Conservation (phyloP, 1,140 invertebrate species). For the Acromyrmex charruanus region DNA sequence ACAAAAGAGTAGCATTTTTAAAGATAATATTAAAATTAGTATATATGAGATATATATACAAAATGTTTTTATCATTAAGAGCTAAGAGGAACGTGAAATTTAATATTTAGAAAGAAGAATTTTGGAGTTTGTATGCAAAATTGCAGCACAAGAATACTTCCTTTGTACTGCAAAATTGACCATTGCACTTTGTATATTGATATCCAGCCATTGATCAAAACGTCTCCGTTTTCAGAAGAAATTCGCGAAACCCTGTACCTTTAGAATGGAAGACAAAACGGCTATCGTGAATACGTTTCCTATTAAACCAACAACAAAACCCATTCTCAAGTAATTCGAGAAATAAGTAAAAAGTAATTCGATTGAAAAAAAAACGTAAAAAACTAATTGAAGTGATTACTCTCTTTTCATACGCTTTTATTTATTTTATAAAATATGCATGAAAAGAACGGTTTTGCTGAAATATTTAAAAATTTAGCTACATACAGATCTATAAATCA, state of each 20-base stretch:
- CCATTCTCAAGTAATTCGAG: slow-evolving; percentile 10
- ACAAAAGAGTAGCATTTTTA: neutral
- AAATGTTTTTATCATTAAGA: slow-evolving; percentile 9
- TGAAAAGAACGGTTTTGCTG: neutral
- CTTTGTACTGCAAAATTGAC: slow-evolving; percentile 36
- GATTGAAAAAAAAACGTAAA: slow-evolving; percentile 2
- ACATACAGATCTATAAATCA: too few relatives aligned
- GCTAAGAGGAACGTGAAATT: neutral
- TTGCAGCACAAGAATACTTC: slow-evolving; percentile 25
- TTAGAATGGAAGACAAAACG: slow-evolving; percentile 10
- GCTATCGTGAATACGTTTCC: slow-evolving; percentile 5
- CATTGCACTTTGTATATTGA: slow-evolving; percentile 33
- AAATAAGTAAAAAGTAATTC: slow-evolving; percentile 48
- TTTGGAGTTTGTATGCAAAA: neutral
- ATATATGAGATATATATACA: neutral
- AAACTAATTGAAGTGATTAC: neutral
- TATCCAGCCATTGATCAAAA: neutral
- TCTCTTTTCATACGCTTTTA: slow-evolving; percentile 1
- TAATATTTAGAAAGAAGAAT: slow-evolving; percentile 4
- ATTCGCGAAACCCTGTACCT: slow-evolving; percentile 20
- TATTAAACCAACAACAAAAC: slow-evolving; percentile 25
- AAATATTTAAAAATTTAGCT: too few relatives aligned
- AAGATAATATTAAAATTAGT: neutral
- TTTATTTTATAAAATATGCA: slow-evolving; percentile 26
- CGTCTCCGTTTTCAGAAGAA: slow-evolving; percentile 33